Percentiles rank a stretch among this genome's conserved stretches.
phyloP scores from a whole-genome alignment of 2,888 invertebrate species.

The Tupiocoris notatus region DNA sequence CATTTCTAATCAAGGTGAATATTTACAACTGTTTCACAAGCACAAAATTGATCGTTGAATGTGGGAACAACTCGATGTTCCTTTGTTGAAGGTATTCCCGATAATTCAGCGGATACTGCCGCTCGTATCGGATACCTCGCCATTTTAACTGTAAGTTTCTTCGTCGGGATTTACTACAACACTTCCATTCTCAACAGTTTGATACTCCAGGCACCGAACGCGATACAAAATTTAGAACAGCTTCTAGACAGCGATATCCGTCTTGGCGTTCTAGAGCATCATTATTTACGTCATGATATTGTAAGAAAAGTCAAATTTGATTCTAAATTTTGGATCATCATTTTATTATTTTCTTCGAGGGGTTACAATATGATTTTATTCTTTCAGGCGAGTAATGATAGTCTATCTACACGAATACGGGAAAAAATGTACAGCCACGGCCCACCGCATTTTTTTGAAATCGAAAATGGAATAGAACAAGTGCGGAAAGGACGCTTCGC shows the following conservation, averaged over 20 bases:
- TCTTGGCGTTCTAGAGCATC: constrained; percentile 46
- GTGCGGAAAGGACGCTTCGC: constrained; percentile 47
- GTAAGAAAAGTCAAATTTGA: too few relatives aligned
- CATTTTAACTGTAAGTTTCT: constrained; percentile 46
- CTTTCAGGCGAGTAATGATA: constrained; percentile 42
- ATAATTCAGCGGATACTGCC: constrained; percentile 42
- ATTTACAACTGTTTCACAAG: too few relatives aligned
- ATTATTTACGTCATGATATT: constrained; percentile 41
- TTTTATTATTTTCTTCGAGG: too few relatives aligned
- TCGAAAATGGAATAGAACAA: constrained; percentile 45
- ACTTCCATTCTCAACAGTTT: constrained; percentile 48
- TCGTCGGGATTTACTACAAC: constrained; percentile 47
- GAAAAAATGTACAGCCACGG: constrained; percentile 36
- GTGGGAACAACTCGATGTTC: too few relatives aligned
- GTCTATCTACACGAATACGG: constrained; percentile 28
- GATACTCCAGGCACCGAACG: constrained; percentile 47
- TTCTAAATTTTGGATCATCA: too few relatives aligned
- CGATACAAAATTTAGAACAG: constrained; percentile 46
- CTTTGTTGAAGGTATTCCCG: constrained; percentile 31
- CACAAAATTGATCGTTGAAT: too few relatives aligned
- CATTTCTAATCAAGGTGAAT: constrained; percentile 47
- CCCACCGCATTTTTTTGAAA: constrained; percentile 25
- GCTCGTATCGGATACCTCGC: constrained; percentile 45
- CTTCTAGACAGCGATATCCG: constrained; percentile 47
- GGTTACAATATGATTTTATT: constrained; percentile 3